A percentile compares a stretch with the other conserved stretches of the same genome.
phyloP scores from a whole-genome alignment of 2,797 vertebrate species.

The Rhinophrynus dorsalis region DNA sequence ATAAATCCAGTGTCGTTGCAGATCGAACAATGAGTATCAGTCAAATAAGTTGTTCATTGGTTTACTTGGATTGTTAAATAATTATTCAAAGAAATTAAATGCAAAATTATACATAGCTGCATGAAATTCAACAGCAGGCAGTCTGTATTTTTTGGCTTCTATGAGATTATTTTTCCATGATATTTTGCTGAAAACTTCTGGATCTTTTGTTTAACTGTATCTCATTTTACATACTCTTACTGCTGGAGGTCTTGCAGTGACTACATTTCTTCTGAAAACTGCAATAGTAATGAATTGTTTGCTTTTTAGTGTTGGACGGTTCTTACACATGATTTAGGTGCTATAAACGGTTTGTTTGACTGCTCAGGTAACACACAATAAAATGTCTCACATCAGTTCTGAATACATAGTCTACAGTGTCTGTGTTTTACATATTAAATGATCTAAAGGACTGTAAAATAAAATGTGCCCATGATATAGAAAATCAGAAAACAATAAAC shows the following conservation, averaged over 20 bases:
- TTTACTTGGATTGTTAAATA: conserved; percentile 17
- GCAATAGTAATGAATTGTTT: conserved; percentile 41
- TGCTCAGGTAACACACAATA: conserved; percentile 49
- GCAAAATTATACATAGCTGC: conserved; percentile 17
- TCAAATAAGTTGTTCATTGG: too few species aligned
- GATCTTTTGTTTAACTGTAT: conserved; percentile 48
- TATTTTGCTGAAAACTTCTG: conserved; percentile 44
- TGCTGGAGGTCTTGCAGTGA: conserved; percentile 39
- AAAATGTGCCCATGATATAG: conserved; percentile 5
- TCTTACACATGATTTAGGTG: conserved; percentile 48
- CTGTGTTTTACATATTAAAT: conserved; percentile 42
- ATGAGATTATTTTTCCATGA: conserved; percentile 44
- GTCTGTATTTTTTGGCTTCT: conserved; percentile 45
- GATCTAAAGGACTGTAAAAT: conserved; percentile 9
- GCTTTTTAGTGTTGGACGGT: conserved; percentile 49
- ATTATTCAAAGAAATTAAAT: conserved; percentile 17
- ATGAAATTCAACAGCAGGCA: conserved; percentile 36
- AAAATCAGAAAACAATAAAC: conserved; percentile 1
- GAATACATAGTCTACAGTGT: conserved; percentile 40
- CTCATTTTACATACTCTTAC: conserved; percentile 41
- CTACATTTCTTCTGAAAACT: conserved; percentile 30
- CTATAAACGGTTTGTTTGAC: conserved; percentile 46
- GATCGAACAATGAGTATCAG: too few species aligned
- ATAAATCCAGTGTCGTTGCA: too few species aligned
- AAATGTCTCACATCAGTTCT: conserved; percentile 44